Evolutionary conservation across 2,888 invertebrate species (phyloP).

Genomic region (Ommatoiulus sabulosus): DNA sequence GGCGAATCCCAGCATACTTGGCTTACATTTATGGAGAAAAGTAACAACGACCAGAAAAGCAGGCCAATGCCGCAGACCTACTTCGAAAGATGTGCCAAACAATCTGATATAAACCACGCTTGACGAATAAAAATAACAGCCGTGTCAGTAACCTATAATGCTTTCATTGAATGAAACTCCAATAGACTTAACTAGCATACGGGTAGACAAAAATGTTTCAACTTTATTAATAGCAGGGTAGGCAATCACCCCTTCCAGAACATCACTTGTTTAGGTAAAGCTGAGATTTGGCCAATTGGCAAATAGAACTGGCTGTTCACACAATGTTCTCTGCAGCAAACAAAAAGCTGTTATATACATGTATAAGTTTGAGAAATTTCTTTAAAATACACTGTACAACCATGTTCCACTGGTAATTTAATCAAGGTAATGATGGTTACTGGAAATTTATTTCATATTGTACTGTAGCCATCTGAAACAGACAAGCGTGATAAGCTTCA

Average conservation of each 20-base stretch:
- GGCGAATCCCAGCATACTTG: background rate
- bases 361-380: too few relatives aligned
- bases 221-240: conserved; percentile 2
- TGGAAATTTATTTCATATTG: too few relatives aligned
- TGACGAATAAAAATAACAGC: background rate
- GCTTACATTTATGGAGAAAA: background rate
- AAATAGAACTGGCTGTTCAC: background rate
- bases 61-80: conserved; percentile 24
- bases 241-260: background rate
- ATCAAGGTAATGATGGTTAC: too few relatives aligned
- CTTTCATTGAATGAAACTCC: background rate
- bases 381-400: too few relatives aligned
- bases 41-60: background rate
- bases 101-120: background rate
- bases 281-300: background rate
- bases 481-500: too few relatives aligned
- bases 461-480: too few relatives aligned
- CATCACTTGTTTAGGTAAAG: background rate
- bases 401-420: too few relatives aligned
- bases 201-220: background rate
- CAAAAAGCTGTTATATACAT: too few relatives aligned
- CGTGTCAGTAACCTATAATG: conserved; percentile 17
- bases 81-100: conserved; percentile 7
- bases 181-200: background rate
- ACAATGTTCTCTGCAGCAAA: too few relatives aligned